These are phyloP conservation scores for Noctua pronuba DNA, from an alignment of 2,888 invertebrate genomes.

Conservation along the genomic window DNA sequence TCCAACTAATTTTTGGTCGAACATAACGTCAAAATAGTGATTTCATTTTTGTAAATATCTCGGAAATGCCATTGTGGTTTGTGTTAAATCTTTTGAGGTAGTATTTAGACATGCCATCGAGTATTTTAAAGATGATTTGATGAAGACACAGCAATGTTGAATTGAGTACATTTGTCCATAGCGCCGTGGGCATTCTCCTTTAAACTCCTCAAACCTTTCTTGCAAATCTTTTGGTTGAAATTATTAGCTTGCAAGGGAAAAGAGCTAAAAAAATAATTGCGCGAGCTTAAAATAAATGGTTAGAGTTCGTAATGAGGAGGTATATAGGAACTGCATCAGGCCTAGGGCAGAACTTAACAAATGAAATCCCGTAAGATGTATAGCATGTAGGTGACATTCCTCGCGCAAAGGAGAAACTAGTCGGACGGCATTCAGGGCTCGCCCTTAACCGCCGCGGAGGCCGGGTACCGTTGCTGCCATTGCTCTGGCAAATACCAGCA, in stretches of 20 bases:
- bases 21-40: no score
- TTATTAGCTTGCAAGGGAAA: neutral
- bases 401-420: constrained; percentile 85
- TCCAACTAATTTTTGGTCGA: no score
- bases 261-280: neutral
- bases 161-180: no score
- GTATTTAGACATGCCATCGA: no score
- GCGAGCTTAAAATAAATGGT: neutral
- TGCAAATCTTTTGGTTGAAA: neutral
- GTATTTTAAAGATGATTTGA: no score
- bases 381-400: constrained; percentile 86
- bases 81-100: no score
- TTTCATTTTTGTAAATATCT: no score
- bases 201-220: neutral
- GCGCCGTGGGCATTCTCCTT: no score
- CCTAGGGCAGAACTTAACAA: constrained; percentile 54
- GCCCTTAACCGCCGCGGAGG: constrained; percentile 81
- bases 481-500: constrained; percentile 68
- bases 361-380: constrained; percentile 70
- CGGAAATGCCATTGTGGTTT: no score
- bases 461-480: constrained; percentile 81
- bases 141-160: no score
- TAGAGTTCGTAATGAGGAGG: neutral
- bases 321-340: constrained; percentile 28
- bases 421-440: constrained; percentile 85